phyloP scores from a whole-genome alignment of 2,888 invertebrate genomes.

The Liodrosophila aerea region DNA sequence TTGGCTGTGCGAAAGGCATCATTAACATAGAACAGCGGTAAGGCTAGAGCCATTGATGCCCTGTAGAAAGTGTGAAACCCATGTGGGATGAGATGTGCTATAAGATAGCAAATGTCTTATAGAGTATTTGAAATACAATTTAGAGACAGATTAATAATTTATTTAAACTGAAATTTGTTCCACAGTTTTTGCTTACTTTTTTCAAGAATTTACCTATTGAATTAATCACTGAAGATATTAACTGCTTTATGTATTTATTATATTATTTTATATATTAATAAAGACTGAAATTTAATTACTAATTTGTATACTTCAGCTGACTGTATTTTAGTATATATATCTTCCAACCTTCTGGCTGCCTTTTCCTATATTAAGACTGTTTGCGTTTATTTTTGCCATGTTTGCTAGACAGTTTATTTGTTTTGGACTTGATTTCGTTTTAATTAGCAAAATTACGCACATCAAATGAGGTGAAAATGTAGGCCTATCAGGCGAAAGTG shows the following conservation, averaged over 20 bases:
- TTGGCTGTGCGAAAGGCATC: slow-evolving; percentile 59
- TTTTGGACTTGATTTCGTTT: slow-evolving; percentile 70
- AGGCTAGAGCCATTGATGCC: slow-evolving; percentile 31
- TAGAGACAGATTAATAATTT: background rate
- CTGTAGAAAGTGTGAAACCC: slow-evolving; percentile 4
- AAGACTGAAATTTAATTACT: too few relatives aligned
- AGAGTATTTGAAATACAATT: background rate
- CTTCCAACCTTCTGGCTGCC: too few relatives aligned
- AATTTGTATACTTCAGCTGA: too few relatives aligned
- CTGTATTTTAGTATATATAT: too few relatives aligned
- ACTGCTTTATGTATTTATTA: too few relatives aligned
- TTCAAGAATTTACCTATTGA: too few relatives aligned
- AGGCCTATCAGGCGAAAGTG: slow-evolving; percentile 19
- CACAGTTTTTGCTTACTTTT: too few relatives aligned
- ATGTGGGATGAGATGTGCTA: background rate
- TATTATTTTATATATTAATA: too few relatives aligned
- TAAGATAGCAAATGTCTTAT: background rate
- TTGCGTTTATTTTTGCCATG: background rate
- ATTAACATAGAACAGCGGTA: slow-evolving; percentile 43
- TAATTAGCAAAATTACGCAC: slow-evolving; percentile 52
- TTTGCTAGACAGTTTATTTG: slow-evolving; percentile 44
- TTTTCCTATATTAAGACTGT: too few relatives aligned
- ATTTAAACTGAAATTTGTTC: background rate
- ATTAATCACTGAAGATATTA: too few relatives aligned
- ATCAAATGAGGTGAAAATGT: slow-evolving; percentile 49